Percentiles rank a stretch among this genome's conserved stretches.
Conservation (phyloP, 2,113 vertebrate species). For the Myotis davidii region DNA sequence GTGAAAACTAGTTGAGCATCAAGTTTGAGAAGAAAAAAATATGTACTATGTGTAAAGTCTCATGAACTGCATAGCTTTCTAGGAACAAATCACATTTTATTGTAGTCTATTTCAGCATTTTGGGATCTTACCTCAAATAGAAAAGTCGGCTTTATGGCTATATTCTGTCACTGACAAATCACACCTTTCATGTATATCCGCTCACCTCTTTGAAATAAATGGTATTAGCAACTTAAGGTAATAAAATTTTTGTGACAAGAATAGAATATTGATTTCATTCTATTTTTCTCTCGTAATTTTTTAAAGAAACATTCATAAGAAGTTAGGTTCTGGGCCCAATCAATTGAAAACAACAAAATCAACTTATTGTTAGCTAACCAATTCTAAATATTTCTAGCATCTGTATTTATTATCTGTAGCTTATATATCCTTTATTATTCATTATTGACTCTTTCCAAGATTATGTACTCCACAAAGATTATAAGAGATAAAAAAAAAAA, state of each 20-base stretch:
- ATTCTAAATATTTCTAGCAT: conserved; percentile 37
- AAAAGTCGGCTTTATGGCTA: conserved; percentile 44
- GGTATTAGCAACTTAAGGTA: conserved; percentile 51
- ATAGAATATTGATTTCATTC: conserved; percentile 70
- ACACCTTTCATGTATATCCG: conserved; percentile 45
- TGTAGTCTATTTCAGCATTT: conserved; percentile 61
- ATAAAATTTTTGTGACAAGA: conserved; percentile 70
- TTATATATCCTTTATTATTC: neutral
- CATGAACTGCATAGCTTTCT: conserved; percentile 6
- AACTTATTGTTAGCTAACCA: conserved; percentile 61
- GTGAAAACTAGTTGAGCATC: conserved; percentile 28
- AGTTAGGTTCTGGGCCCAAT: conserved; percentile 35
- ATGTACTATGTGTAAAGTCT: neutral
- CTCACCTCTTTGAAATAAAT: conserved; percentile 64
- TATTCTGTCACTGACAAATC: conserved; percentile 61
- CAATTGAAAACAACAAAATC: conserved; percentile 57
- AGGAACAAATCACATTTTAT: conserved; percentile 68
- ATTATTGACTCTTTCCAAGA: conserved; percentile 47
- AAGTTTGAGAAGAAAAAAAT: conserved; percentile 38
- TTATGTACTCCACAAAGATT: neutral
- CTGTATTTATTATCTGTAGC: neutral
- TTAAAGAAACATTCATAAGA: conserved; percentile 65
- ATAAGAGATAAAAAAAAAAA: neutral
- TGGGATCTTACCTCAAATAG: conserved; percentile 63
- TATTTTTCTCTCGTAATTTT: conserved; percentile 54